phyloP scores from a whole-genome alignment of 2,113 vertebrate species.

The Sceloporus tristichus region DNA sequence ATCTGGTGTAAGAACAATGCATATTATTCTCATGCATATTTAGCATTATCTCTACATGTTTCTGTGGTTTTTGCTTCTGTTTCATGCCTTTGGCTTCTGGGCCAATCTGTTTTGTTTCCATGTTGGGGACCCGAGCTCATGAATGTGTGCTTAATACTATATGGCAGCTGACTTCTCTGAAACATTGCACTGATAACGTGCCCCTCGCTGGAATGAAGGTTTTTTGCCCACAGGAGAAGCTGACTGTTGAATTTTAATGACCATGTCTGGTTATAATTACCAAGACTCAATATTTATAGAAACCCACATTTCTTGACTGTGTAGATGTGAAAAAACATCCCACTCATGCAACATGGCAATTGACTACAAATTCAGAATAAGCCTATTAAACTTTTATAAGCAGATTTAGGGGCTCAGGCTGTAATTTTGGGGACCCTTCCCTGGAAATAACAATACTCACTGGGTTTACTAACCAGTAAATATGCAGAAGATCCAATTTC shows the following conservation, averaged over 20 bases:
- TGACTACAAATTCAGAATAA: slow-evolving; percentile 66
- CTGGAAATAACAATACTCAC: background rate
- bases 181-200: slow-evolving; percentile 62
- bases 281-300: slow-evolving; percentile 76
- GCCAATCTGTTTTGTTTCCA: slow-evolving; percentile 73
- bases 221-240: slow-evolving; percentile 70
- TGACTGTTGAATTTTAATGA: slow-evolving; percentile 70
- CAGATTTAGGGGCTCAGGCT: slow-evolving; percentile 39
- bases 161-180: slow-evolving; percentile 68
- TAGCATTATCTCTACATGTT: slow-evolving; percentile 53
- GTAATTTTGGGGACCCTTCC: background rate
- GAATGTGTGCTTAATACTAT: slow-evolving; percentile 70
- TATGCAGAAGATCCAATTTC: background rate
- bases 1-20: background rate
- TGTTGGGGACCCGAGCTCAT: slow-evolving; percentile 66
- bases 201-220: slow-evolving; percentile 52
- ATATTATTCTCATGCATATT: slow-evolving; percentile 46
- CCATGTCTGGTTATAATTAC: slow-evolving; percentile 69
- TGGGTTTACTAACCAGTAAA: background rate
- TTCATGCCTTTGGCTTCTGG: slow-evolving; percentile 69
- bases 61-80: slow-evolving; percentile 50
- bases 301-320: slow-evolving; percentile 70
- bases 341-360: slow-evolving; percentile 59
- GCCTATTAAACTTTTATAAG: slow-evolving; percentile 63
- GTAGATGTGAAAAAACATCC: slow-evolving; percentile 62